A percentile compares a stretch with the other conserved stretches of the same genome.
phyloP scores from a whole-genome alignment of 2,113 vertebrate genomes.

The Chaetura pelagica region DNA sequence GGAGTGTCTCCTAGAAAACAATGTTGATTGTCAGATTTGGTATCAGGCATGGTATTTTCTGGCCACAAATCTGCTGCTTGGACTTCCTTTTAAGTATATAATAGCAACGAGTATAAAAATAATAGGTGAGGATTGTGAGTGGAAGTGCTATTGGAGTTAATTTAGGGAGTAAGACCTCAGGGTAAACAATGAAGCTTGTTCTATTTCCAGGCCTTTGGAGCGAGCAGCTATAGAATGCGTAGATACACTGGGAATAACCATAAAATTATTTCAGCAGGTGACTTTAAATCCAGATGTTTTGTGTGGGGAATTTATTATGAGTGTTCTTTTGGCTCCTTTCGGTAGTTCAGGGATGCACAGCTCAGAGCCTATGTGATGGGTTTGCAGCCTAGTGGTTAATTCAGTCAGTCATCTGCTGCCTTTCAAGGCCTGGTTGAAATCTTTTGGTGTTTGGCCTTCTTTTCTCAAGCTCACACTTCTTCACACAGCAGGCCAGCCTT shows the following conservation, averaged over 20 bases:
- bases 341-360: not conserved
- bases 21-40: not conserved
- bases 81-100: not conserved
- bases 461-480: not conserved
- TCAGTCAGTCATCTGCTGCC: not conserved
- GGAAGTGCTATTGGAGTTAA: not conserved
- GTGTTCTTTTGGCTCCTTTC: not conserved
- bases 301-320: not conserved
- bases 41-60: not conserved
- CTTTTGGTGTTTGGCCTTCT: not conserved
- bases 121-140: not conserved
- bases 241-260: not conserved
- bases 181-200: not conserved
- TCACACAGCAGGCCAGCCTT: not conserved
- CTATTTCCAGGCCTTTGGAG: not conserved
- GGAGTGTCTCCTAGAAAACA: not conserved
- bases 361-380: rapidly evolving
- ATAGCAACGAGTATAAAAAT: not conserved
- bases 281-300: not conserved
- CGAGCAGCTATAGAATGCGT: not conserved
- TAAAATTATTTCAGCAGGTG: not conserved
- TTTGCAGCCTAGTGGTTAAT: not conserved
- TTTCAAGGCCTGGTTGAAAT: not conserved
- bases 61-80: not conserved
- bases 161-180: not conserved